Evolutionary conservation across 2,113 vertebrate genomes (phyloP).

Genomic region (Chloropsis cyanopogon): DNA sequence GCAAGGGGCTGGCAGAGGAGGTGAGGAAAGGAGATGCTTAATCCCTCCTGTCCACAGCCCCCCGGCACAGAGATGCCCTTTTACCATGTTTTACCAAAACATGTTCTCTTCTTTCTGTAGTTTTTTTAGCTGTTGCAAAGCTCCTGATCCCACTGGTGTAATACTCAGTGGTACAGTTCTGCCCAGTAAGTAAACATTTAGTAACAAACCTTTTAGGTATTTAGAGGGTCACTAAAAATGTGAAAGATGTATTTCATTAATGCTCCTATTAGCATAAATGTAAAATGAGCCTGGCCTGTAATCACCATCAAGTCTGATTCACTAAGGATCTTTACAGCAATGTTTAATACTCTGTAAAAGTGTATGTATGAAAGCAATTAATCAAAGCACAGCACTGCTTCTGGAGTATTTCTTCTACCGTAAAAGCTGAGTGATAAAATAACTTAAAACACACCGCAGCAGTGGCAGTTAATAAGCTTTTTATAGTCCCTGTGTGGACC

Average conservation of each 20-base stretch:
- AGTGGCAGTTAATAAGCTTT: conserved; percentile 76
- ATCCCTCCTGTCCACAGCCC: neutral
- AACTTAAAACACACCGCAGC: conserved; percentile 67
- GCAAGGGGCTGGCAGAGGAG: neutral
- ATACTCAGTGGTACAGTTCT: neutral
- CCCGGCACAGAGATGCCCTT: neutral
- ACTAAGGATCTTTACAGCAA: conserved; percentile 52
- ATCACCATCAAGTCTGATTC: conserved; percentile 68
- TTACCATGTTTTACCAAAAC: neutral
- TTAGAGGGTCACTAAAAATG: conserved; percentile 69
- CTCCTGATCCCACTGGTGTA: neutral
- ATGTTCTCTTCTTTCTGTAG: neutral
- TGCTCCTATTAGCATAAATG: conserved; percentile 69
- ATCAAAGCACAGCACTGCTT: conserved; percentile 66
- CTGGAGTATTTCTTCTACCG: conserved; percentile 67
- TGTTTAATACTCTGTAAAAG: conserved; percentile 66
- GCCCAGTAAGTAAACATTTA: conserved; percentile 72
- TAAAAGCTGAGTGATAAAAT: conserved; percentile 72
- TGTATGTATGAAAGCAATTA: conserved; percentile 74
- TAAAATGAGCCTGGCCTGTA: conserved; percentile 71
- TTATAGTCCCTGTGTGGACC: conserved; percentile 76
- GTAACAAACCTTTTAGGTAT: conserved; percentile 71
- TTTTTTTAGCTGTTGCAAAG: neutral
- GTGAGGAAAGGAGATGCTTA: neutral
- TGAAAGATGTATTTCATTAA: conserved; percentile 74